Evolutionary conservation across 2,113 vertebrate species (phyloP).

Genomic region (Microcebus tavaratra): DNA sequence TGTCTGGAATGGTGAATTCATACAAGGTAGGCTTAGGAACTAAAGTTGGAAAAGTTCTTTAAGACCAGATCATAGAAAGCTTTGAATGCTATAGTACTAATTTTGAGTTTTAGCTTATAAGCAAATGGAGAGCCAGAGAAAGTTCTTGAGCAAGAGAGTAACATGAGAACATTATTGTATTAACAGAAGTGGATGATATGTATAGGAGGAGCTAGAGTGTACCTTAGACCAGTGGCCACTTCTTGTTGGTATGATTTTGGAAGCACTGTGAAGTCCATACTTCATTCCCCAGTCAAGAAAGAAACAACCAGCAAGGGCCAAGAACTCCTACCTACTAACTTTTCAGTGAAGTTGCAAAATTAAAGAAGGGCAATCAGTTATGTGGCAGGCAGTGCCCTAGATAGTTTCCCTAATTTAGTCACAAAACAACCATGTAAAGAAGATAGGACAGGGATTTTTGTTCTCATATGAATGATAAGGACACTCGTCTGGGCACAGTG

Average conservation of each 20-base stretch:
- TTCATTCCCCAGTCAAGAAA: neutral
- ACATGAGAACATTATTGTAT: neutral
- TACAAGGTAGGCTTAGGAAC: neutral
- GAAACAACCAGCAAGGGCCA: neutral
- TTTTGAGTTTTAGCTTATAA: neutral
- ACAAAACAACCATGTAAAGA: neutral
- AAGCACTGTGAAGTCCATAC: neutral
- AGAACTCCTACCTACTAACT: neutral
- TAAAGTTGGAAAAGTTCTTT: neutral
- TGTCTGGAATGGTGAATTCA: neutral
- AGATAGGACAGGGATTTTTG: neutral
- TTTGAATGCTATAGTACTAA: neutral
- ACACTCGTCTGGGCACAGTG: fast-evolving
- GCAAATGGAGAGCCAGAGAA: neutral
- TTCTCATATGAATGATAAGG: neutral
- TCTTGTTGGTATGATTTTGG: neutral
- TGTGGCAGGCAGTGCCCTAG: neutral
- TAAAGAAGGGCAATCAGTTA: neutral
- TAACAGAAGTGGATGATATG: neutral
- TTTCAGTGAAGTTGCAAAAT: neutral
- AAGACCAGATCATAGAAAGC: neutral
- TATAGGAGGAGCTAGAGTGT: neutral
- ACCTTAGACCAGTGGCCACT: neutral
- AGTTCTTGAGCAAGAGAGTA: neutral
- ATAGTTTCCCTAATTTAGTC: constrained; percentile 4